Base-by-base conservation (phyloP, 2,888 invertebrate genomes). In the Ophioninae sp. region DNA sequence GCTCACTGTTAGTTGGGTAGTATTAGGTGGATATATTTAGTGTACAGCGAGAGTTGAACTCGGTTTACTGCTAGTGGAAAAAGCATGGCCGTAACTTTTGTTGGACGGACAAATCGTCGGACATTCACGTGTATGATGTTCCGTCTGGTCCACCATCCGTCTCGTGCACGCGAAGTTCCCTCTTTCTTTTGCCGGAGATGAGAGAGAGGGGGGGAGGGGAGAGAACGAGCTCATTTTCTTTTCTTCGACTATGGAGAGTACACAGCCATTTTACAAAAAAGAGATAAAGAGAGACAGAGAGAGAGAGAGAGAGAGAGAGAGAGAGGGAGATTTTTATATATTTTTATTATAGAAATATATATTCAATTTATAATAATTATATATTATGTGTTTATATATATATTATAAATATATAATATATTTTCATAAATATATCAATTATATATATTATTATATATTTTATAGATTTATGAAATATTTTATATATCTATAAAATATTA, bases 41-140 rank as follows among this genome's bases (percentile, higher is more conserved):
- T 22, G 44, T 39, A 63, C 63, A 84, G 79, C 58, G 80, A 82
- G 83, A 84, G 73, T 78, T 69, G 65, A 78, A 76, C 61, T 72
- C 83, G 82, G 88, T 91, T 91, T 90, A 91, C 88, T 88, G 86
- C 88, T 88, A 61, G 80, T 74, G 82, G 88, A 90, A 91, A 91
- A 91, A 90, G 89, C 88, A 81, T 85, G 86, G 86, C 88, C 88
- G 88, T 90, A 89, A 91, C 89, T 90, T 86, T 87, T 84, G 67
- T 37, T 84, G 87, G 86, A 81, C 83, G 79, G 67, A 73, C 69
- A 78, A 58, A 64, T 22, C 44, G 59, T 72, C 59, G 10, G 63
- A n/a, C n/a, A 41, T 61, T 61, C 37, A 17, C 58, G 44, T 76
- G 79, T 79, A 76, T 77, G 81, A 84, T 82, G 79, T 73, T 81